These are phyloP conservation scores for Anoplophora glabripennis DNA, from an alignment of 1,140 invertebrate genomes.

Conservation along the genomic window DNA sequence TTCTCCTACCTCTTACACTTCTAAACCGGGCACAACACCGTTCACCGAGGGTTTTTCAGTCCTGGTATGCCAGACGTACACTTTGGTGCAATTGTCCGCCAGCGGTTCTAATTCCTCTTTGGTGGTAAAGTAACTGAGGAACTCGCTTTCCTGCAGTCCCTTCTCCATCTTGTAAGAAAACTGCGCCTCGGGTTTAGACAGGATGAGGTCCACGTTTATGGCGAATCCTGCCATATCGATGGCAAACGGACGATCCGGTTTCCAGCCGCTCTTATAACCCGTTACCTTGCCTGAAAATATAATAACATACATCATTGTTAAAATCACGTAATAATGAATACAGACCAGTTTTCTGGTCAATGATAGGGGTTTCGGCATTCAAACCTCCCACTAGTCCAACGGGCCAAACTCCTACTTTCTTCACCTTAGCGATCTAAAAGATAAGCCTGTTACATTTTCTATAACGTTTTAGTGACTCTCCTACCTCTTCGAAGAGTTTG, in stretches of 20 bases:
- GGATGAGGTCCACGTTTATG: constrained; percentile 79
- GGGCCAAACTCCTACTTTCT: constrained; percentile 94
- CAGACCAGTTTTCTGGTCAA: constrained; percentile 59
- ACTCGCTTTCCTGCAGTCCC: constrained; percentile 90
- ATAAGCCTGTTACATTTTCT: constrained; percentile 9
- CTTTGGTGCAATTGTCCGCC: constrained; percentile 86
- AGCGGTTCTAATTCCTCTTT: constrained; percentile 82
- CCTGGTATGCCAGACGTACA: constrained; percentile 96
- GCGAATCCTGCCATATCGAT: constrained; percentile 99
- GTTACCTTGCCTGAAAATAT: constrained; percentile 60
- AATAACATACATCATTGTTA: constrained; percentile 9
- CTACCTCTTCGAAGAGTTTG: constrained; percentile 86
- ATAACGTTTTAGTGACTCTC: neutral
- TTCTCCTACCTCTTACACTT: constrained; percentile 56
- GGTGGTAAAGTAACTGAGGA: constrained; percentile 77
- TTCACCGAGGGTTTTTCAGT: constrained; percentile 79
- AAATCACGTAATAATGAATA: neutral
- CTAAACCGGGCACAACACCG: constrained; percentile 71
- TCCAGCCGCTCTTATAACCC: constrained; percentile 83
- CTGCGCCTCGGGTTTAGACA: constrained; percentile 70
- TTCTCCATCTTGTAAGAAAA: constrained; percentile 82
- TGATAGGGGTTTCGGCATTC: constrained; percentile 78
- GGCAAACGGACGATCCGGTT: constrained; percentile 86
- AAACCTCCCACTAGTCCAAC: constrained; percentile 92
- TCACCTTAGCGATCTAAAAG: constrained; percentile 74